Evolutionary conservation across 2,888 invertebrate genomes (phyloP).

Genomic region (Belgica antarctica): DNA sequence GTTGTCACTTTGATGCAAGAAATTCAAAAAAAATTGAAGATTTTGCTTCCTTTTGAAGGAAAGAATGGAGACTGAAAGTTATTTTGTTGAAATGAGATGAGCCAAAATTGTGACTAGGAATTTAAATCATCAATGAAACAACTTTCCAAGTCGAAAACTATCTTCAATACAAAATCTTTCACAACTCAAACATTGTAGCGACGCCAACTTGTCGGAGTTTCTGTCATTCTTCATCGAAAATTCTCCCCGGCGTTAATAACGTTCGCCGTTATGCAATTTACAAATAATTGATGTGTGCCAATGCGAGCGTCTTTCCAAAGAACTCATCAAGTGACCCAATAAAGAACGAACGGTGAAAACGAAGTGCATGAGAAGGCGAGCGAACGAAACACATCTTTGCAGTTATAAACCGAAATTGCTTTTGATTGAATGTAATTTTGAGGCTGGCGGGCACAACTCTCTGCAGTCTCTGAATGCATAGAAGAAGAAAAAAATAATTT

Average conservation of each 20-base stretch:
- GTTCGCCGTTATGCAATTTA: slow-evolving; percentile 37
- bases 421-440: slow-evolving; percentile 28
- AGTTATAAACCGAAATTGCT: slow-evolving; percentile 28
- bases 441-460: slow-evolving; percentile 19
- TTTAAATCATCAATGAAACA: too few relatives aligned
- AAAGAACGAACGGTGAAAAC: not conserved
- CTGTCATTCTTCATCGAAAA: not conserved
- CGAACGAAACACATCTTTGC: slow-evolving; percentile 26
- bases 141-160: too few relatives aligned
- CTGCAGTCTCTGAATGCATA: not conserved
- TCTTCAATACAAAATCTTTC: too few relatives aligned
- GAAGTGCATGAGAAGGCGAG: not conserved
- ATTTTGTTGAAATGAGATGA: slow-evolving; percentile 1
- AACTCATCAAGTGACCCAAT: slow-evolving; percentile 39
- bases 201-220: too few relatives aligned
- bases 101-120: not conserved
- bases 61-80: not conserved
- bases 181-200: too few relatives aligned
- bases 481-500: not conserved
- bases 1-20: not conserved
- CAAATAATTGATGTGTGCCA: slow-evolving; percentile 41
- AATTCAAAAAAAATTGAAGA: slow-evolving; percentile 1
- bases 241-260: not conserved
- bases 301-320: slow-evolving; percentile 30
- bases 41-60: too few relatives aligned